A percentile compares a stretch with the other conserved stretches of the same genome.
These are phyloP conservation scores for Pogonomyrmex barbatus DNA, from an alignment of 1,140 invertebrate species.

Conservation along the genomic window DNA sequence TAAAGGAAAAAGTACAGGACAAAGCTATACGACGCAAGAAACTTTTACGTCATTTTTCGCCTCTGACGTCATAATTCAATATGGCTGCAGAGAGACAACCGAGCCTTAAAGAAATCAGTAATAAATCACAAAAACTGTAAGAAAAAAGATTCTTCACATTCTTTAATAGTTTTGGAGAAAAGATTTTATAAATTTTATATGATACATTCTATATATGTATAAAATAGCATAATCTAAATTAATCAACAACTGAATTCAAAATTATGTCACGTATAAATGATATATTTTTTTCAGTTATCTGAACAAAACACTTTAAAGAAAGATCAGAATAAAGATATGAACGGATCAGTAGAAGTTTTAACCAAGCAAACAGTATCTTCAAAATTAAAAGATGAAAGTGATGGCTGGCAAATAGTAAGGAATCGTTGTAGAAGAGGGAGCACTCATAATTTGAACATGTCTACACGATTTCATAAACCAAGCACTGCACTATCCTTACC, in stretches of 20 bases:
- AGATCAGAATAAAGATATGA: slow-evolving; percentile 75
- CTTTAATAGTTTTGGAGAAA: too few relatives aligned
- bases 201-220: neutral
- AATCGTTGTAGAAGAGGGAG: slow-evolving; percentile 85
- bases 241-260: slow-evolving; percentile 24
- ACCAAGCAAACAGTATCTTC: slow-evolving; percentile 69
- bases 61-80: too few relatives aligned
- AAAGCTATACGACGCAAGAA: too few relatives aligned
- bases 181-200: neutral
- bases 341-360: slow-evolving; percentile 80
- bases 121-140: too few relatives aligned
- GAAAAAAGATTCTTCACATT: too few relatives aligned
- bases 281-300: slow-evolving; percentile 67
- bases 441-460: slow-evolving; percentile 83
- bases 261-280: neutral
- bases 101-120: too few relatives aligned
- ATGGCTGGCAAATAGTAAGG: slow-evolving; percentile 90
- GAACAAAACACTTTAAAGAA: slow-evolving; percentile 59
- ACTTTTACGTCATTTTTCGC: too few relatives aligned
- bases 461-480: slow-evolving; percentile 86
- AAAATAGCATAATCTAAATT: neutral
- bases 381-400: slow-evolving; percentile 80
- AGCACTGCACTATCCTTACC: slow-evolving; percentile 87
- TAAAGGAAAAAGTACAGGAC: too few relatives aligned
- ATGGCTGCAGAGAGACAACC: too few relatives aligned